Evolutionary conservation across 2,888 invertebrate genomes (phyloP).

Genomic region (Zhuqinia jingwanae): DNA sequence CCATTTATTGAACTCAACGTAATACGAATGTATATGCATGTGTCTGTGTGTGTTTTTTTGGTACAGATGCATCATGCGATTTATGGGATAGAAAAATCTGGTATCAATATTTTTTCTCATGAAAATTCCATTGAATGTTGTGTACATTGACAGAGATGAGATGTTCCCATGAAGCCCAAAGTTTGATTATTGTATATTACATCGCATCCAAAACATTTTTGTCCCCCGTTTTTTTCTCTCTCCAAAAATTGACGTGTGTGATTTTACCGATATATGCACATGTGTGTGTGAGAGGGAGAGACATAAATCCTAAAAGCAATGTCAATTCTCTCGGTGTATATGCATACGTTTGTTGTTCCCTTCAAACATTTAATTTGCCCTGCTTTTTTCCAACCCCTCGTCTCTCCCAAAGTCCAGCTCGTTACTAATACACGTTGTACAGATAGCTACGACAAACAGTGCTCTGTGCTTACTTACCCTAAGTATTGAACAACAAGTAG

Average conservation of each 20-base stretch:
- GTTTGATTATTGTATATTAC: background rate
- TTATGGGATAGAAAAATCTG: slow-evolving; percentile 20
- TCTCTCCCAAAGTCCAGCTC: background rate
- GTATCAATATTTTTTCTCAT: slow-evolving; percentile 58
- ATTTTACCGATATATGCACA: background rate
- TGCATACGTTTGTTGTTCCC: slow-evolving; percentile 45
- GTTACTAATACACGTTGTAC: background rate
- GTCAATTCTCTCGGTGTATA: slow-evolving; percentile 16
- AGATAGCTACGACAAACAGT: too few species aligned
- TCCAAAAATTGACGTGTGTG: slow-evolving; percentile 24
- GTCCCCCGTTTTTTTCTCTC: background rate
- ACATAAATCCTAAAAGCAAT: slow-evolving; percentile 48
- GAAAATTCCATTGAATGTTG: slow-evolving; percentile 53
- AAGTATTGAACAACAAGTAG: background rate
- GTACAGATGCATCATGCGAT: background rate
- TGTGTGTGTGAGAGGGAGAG: slow-evolving; percentile 18
- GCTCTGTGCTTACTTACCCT: too few species aligned
- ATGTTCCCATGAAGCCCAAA: slow-evolving; percentile 63
- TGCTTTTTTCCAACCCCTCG: slow-evolving; percentile 51
- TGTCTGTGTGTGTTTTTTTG: background rate
- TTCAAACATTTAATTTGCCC: background rate
- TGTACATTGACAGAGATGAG: slow-evolving; percentile 63
- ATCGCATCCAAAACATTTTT: background rate
- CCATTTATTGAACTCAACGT: background rate
- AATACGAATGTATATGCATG: background rate